These are phyloP conservation scores for Sympetrum striolatum DNA, from an alignment of 2,888 invertebrate genomes.

Conservation along the genomic window DNA sequence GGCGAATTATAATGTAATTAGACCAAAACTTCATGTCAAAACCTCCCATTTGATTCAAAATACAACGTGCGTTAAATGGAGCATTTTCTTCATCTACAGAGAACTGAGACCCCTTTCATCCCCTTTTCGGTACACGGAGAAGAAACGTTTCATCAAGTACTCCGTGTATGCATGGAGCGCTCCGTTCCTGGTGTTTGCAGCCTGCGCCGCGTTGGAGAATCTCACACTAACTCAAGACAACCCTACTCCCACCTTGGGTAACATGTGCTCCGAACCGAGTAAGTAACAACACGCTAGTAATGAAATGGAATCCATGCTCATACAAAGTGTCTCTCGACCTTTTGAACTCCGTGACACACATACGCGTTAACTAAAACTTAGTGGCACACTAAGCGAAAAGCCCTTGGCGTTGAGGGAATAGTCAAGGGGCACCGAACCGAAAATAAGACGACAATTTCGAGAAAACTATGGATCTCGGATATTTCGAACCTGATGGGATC, in stretches of 20 bases:
- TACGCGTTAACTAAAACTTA: too few species aligned
- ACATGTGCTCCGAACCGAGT: conserved; percentile 64
- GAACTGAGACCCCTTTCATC: conserved; percentile 51
- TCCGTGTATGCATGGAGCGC: conserved; percentile 74
- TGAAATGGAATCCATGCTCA: conserved; percentile 49
- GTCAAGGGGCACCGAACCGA: too few species aligned
- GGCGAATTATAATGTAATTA: too few species aligned
- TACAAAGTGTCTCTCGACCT: too few species aligned
- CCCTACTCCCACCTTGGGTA: conserved; percentile 56
- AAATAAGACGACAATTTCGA: too few species aligned
- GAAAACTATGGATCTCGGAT: too few species aligned
- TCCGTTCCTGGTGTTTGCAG: conserved; percentile 63
- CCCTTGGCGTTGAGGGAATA: too few species aligned
- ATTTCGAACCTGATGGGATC: too few species aligned
- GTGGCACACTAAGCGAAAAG: too few species aligned
- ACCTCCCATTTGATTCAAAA: too few species aligned
- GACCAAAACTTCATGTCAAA: rapidly evolving
- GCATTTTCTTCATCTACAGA: neutral
- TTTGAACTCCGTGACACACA: too few species aligned
- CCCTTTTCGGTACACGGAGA: conserved; percentile 57
- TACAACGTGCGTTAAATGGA: neutral
- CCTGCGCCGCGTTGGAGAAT: conserved; percentile 66
- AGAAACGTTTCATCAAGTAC: conserved; percentile 68
- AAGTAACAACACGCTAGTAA: conserved; percentile 69
- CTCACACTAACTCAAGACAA: conserved; percentile 58